Percentiles rank a stretch among this genome's conserved stretches.
Conservation (phyloP, 1,140 invertebrate genomes). For the Musca domestica region DNA sequence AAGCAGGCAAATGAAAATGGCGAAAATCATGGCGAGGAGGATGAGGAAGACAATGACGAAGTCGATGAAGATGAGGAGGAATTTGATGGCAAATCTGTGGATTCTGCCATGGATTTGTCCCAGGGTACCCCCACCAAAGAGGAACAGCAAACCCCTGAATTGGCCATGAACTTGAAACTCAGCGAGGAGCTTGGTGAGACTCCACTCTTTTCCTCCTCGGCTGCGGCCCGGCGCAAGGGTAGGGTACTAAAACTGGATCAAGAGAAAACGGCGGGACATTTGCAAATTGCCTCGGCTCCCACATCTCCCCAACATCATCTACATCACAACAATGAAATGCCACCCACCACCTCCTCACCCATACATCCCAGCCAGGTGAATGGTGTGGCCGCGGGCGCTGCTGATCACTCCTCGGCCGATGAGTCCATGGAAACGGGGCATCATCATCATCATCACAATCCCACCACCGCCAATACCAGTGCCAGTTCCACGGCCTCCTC, state of each 20-base stretch:
- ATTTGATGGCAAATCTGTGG: conserved; percentile 46
- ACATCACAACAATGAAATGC: conserved; percentile 29
- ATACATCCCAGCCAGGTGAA: not conserved
- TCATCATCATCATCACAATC: not conserved
- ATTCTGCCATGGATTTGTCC: conserved; percentile 50
- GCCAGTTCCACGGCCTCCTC: conserved; percentile 47
- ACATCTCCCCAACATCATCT: conserved; percentile 41
- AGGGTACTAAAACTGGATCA: conserved; percentile 45
- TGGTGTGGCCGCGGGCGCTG: not conserved
- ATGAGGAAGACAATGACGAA: conserved; percentile 25
- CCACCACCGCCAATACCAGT: conserved; percentile 33
- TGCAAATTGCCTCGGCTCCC: conserved; percentile 39
- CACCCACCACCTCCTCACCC: not conserved
- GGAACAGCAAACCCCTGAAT: conserved; percentile 30
- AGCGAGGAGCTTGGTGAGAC: conserved; percentile 41
- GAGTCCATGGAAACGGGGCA: conserved; percentile 41
- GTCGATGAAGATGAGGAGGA: conserved; percentile 38
- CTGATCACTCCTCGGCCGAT: conserved; percentile 42
- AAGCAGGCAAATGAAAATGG: not conserved
- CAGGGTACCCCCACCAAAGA: conserved; percentile 47
- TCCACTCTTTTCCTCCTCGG: conserved; percentile 40
- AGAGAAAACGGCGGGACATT: conserved; percentile 28
- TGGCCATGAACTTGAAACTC: conserved; percentile 45
- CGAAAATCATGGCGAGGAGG: conserved; percentile 11
- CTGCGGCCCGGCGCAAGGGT: conserved; percentile 41